Base-by-base conservation (phyloP, 1,140 invertebrate genomes). In the Hylaeus volcanicus region DNA sequence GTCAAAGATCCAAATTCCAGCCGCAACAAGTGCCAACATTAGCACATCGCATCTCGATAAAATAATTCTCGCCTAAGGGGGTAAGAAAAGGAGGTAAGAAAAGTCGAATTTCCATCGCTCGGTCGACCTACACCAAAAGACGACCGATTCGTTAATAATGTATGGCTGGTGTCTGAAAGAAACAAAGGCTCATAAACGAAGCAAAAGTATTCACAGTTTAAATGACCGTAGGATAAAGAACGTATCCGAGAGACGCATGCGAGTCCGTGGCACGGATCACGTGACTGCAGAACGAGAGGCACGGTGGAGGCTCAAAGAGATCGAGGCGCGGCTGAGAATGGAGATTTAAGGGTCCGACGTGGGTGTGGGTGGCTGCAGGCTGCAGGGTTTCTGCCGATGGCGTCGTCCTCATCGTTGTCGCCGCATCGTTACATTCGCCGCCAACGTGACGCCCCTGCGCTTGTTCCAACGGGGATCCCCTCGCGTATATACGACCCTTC, bases 331-430 rank as follows among this genome's bases (percentile, higher is more conserved):
- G 83, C 88, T 82, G 86, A 87, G 88, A 91, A 91, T 91, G 90
- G 90, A 90, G 89, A 90, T 91, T 89, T 86, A 90, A 90, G 85
- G 89, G 84, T 85, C 88, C 88, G 87, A 88, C 86, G 86, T 89
- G 85, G 87, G 86, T 90, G 88, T 90, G 88, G 82, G 86, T 83
- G 87, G 86, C 73, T 85, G 69, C 85, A 81, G 84, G 74, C 73
- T 85, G 69, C 85, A 81, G 84, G 74, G 85, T 89, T 85, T 81
- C 78, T 73, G 65, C 86, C 81, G 71, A 72, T 77, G 76, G 74
- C 72, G 77, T 81, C 77, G 70, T 76, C 76, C 66, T 82, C 79
- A 74, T 85, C 76, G 58, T 74, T 55, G 79, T 84, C 81, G 83
- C 76, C 88, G 81, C 82, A 77, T 74, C 73, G 79, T 81, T 84